Conservation (phyloP, 2,113 vertebrate species). For the Tiliqua scincoides region DNA sequence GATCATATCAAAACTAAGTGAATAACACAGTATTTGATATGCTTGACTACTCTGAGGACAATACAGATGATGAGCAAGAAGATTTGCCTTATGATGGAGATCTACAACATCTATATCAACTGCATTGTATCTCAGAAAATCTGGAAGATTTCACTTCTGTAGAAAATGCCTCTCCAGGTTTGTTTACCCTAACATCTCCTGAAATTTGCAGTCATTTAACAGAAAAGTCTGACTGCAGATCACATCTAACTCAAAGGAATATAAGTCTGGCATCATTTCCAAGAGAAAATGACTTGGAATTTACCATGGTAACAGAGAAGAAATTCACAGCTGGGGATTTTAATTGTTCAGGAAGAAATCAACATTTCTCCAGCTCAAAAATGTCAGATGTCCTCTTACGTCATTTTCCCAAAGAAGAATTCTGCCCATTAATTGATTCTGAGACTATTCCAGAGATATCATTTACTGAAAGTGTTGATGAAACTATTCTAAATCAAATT, state of each 20-base stretch:
- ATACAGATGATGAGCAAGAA: conserved; percentile 82
- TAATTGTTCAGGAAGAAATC: not conserved
- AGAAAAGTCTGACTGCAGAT: conserved; percentile 11
- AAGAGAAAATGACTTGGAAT: not conserved
- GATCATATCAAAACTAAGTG: conserved; percentile 54
- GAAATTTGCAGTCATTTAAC: conserved; percentile 15
- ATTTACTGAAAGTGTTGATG: conserved; percentile 79
- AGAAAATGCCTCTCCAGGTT: not conserved
- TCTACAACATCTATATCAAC: conserved; percentile 30
- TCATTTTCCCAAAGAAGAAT: conserved; percentile 79
- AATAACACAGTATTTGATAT: conserved; percentile 34
- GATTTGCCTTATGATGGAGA: conserved; percentile 81
- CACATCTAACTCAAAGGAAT: conserved; percentile 20
- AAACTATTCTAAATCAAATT: conserved; percentile 56
- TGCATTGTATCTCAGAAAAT: not conserved
- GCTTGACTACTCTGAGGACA: conserved; percentile 62
- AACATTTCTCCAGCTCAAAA: conserved; percentile 48
- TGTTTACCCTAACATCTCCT: conserved; percentile 21
- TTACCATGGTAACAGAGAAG: not conserved
- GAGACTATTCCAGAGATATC: conserved; percentile 87
- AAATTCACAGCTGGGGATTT: not conserved
- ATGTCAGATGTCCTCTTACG: conserved; percentile 76
- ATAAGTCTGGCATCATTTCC: not conserved
- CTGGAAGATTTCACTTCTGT: conserved; percentile 2
- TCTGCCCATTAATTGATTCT: conserved; percentile 77